A percentile compares a stretch with the other conserved stretches of the same genome.
These are phyloP conservation scores for Cathartes aura DNA, from an alignment of 2,113 vertebrate genomes.

Conservation along the genomic window DNA sequence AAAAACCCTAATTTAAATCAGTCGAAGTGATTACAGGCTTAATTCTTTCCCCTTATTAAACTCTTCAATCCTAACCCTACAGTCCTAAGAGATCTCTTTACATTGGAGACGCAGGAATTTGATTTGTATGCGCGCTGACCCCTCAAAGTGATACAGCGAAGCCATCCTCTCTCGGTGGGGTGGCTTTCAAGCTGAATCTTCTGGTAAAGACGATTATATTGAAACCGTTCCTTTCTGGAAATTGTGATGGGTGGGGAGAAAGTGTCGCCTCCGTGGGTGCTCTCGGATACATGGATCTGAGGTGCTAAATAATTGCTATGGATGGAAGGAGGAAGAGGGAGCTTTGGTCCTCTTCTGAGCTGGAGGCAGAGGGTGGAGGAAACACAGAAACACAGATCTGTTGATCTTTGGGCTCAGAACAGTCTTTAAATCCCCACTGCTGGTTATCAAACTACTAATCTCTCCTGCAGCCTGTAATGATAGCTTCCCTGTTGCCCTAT, in stretches of 20 bases:
- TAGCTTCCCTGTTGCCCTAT: not conserved
- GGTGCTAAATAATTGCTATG: not conserved
- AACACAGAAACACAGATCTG: not conserved
- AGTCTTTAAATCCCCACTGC: not conserved
- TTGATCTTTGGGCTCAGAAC: not conserved
- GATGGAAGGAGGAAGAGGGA: not conserved
- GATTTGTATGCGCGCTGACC: not conserved
- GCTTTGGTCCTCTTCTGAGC: not conserved
- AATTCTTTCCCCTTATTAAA: slow-evolving; percentile 57
- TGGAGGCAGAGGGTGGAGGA: not conserved
- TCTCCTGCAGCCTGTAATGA: not conserved
- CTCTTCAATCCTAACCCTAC: slow-evolving; percentile 25
- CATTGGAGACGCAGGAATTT: not conserved
- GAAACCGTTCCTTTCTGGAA: not conserved
- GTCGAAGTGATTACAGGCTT: slow-evolving; percentile 49
- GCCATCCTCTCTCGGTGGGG: not conserved
- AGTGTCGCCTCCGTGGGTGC: not conserved
- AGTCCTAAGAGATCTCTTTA: not conserved
- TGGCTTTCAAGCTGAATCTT: not conserved
- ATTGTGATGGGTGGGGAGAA: not conserved
- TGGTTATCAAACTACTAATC: not conserved
- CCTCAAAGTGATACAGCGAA: fast-evolving
- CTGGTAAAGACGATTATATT: not conserved
- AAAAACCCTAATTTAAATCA: slow-evolving; percentile 45
- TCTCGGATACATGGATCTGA: not conserved